Evolutionary conservation across 1,140 invertebrate species (phyloP), one percentile per base, ranked within the genome.

Genomic region (Cheumatopsyche charites): DNA sequence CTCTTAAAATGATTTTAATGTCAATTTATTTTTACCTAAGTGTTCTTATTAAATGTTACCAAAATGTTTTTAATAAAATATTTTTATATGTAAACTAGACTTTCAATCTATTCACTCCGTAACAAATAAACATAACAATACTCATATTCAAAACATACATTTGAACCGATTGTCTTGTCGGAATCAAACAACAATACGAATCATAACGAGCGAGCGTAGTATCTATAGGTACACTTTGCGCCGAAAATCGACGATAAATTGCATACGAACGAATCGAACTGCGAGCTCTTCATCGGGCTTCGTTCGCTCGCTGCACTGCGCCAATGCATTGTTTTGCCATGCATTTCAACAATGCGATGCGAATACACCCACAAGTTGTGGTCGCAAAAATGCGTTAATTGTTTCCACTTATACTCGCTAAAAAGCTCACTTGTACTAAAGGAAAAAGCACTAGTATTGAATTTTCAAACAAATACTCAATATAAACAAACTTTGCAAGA

Each of bases 31-130:
- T 85, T 85, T 84, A 85, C 83, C 83, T 85, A 85, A 85, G 83
- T 85, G 83, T 85, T 84, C 83, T 85, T 85, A 85, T 84, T 85
- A 85, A 85, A 85, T 85, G 83, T 84, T 85, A 85, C 83, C 83
- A 85, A 85, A 85, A 85, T 84, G 83, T 85, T 85, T 85, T 85
- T 85, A 85, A 85, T 85, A 85, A 85, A 85, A 85, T 85, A 85
- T 85, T 85, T 85, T 85, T 85, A 85, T 85, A 85, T 84, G 82
- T 85, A 85, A 41, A 65, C 63, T 42, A 47, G 52, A 62, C 43
- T 67, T 23, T 45, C 29, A 63, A 71, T 74, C 41, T n/a, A 73
- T 65, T 70, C 26, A 23, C 7, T n/a, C 2, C 26, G 15, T 19
- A 19, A 15, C 17, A 5, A 19, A 13, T 62, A 7, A 29, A 13